Conservation (phyloP, 2,888 invertebrate species). For the Diaperis boleti region DNA sequence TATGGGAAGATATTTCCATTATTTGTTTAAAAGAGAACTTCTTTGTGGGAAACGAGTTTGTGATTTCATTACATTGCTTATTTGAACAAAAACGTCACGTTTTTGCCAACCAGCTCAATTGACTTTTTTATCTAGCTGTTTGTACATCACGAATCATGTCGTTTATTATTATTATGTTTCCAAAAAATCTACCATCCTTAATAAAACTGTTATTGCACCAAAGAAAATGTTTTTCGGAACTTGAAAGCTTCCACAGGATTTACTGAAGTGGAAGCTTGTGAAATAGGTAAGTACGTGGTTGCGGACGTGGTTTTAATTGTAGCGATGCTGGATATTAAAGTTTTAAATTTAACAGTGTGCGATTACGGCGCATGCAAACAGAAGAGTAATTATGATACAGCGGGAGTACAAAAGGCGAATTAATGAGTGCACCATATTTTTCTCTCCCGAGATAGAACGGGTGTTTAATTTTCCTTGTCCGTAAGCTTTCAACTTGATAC, state of each 20-base stretch:
- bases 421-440: slow-evolving; percentile 48
- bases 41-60: background rate
- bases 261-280: slow-evolving; percentile 30
- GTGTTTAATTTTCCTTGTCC: slow-evolving; percentile 46
- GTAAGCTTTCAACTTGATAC: slow-evolving; percentile 43
- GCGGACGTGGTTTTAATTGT: slow-evolving; percentile 30
- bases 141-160: no score
- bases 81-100: background rate
- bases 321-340: slow-evolving; percentile 43
- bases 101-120: background rate
- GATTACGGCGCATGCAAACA: slow-evolving; percentile 48
- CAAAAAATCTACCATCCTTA: no score
- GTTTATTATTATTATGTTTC: no score
- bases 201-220: background rate
- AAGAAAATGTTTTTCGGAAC: slow-evolving; percentile 22
- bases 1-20: background rate
- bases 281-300: slow-evolving; percentile 37
- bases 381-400: slow-evolving; percentile 46
- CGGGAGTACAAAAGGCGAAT: slow-evolving; percentile 49
- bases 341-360: slow-evolving; percentile 46
- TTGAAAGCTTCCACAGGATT: slow-evolving; percentile 22
- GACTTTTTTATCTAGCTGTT: no score
- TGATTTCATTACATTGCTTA: background rate
- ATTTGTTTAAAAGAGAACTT: background rate
- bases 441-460: slow-evolving; percentile 39